Conservation (phyloP, 2,113 vertebrate genomes). For the Corydoras sp. region DNA sequence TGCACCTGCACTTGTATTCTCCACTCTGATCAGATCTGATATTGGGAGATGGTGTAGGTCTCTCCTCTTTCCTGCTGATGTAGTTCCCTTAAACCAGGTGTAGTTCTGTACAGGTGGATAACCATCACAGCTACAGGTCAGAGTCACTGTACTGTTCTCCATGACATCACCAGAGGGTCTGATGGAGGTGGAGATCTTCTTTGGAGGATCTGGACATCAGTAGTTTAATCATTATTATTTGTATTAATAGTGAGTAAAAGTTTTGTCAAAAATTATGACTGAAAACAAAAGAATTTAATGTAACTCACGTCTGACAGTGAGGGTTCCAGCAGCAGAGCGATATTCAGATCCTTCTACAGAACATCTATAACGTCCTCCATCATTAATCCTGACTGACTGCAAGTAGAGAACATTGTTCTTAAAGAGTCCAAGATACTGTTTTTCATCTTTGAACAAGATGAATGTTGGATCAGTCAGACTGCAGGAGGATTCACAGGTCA, state of each 20-base stretch:
- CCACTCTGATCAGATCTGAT: neutral
- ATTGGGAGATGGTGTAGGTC: too few species aligned
- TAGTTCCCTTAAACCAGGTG: neutral
- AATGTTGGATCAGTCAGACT: constrained; percentile 24
- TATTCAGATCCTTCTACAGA: neutral
- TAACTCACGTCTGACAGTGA: neutral
- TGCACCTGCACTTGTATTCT: too few species aligned
- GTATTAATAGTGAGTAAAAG: too few species aligned
- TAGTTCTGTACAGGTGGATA: neutral
- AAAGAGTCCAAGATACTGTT: neutral
- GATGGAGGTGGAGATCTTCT: neutral
- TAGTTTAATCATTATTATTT: too few species aligned
- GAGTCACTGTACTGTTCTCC: constrained; percentile 1
- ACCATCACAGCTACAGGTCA: constrained; percentile 11
- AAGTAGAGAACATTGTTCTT: neutral
- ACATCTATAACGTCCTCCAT: neutral
- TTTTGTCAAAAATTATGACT: too few species aligned
- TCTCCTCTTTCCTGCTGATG: too few species aligned
- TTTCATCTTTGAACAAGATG: constrained; percentile 11
- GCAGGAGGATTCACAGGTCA: constrained; percentile 28
- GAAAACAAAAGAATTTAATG: too few species aligned
- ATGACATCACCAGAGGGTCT: neutral
- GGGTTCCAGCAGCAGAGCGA: neutral
- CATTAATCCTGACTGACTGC: neutral
- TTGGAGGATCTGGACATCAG: constrained; percentile 20